These are phyloP conservation scores for Coronaproctus castanopsis DNA, from an alignment of 2,888 invertebrate genomes.

Conservation along the genomic window DNA sequence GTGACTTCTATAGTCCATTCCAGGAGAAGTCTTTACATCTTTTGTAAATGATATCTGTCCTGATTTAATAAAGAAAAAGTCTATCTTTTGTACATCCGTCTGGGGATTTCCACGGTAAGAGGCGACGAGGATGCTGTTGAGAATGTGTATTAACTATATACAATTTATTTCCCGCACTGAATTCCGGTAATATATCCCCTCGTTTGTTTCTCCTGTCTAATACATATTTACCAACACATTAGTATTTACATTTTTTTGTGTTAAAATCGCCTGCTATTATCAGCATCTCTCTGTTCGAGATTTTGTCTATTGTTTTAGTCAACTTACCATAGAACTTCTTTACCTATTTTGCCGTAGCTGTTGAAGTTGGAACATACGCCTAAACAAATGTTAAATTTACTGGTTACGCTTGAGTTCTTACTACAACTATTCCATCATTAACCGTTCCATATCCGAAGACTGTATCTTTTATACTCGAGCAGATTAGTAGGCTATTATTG, in stretches of 20 bases:
- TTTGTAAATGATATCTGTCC: not conserved
- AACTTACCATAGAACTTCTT: not conserved
- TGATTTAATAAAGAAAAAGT: not conserved
- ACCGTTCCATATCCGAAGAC: not conserved
- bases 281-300: not conserved
- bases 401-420: not conserved
- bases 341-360: not conserved
- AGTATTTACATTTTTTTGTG: not conserved
- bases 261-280: not conserved
- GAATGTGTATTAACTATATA: not conserved
- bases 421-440: not conserved
- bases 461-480: not conserved
- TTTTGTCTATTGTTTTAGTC: not conserved
- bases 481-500: not conserved
- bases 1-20: not conserved
- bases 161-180: not conserved
- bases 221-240: not conserved
- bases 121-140: not conserved
- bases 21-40: not conserved
- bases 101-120: not conserved
- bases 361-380: not conserved
- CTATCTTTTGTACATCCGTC: not conserved
- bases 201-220: not conserved
- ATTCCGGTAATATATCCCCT: not conserved
- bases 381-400: not conserved